These are phyloP conservation scores for Sinopyrophorus schimmeli DNA, from an alignment of 2,888 invertebrate genomes.

Conservation along the genomic window DNA sequence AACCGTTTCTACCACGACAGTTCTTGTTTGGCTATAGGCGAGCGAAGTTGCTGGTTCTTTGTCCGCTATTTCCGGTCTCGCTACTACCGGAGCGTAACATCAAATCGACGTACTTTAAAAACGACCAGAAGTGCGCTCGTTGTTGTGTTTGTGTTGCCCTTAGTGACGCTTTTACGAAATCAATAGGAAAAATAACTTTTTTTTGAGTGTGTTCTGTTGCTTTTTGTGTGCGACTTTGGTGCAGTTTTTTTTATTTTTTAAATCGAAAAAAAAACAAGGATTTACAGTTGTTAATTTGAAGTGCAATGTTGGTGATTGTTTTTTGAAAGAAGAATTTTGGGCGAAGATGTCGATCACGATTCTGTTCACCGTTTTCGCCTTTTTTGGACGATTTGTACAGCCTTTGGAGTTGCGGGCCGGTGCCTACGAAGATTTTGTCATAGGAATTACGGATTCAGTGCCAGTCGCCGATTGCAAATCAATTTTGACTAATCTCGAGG, in stretches of 20 bases:
- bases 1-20: constrained; percentile 16
- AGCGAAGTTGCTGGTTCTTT: too few species aligned
- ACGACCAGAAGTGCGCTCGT: constrained; percentile 14
- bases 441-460: constrained; percentile 55
- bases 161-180: constrained; percentile 21
- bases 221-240: too few species aligned
- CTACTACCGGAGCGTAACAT: constrained; percentile 22
- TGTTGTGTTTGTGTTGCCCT: constrained; percentile 31
- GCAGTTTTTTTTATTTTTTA: too few species aligned
- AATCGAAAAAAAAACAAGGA: too few species aligned
- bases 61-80: constrained; percentile 23
- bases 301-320: background rate
- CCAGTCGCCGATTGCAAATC: constrained; percentile 54
- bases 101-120: constrained; percentile 1
- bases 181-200: too few species aligned
- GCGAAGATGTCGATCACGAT: constrained; percentile 4
- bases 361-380: constrained; percentile 7
- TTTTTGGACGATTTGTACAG: constrained; percentile 19
- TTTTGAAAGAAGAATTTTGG: background rate
- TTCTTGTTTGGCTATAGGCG: constrained; percentile 7
- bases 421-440: constrained; percentile 57
- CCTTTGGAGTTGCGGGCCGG: constrained; percentile 51
- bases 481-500: constrained; percentile 57
- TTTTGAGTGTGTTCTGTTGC: too few species aligned
- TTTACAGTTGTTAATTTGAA: too few species aligned